These are phyloP conservation scores for Scaptomyza graminum DNA, from an alignment of 1,140 invertebrate species.

Conservation along the genomic window DNA sequence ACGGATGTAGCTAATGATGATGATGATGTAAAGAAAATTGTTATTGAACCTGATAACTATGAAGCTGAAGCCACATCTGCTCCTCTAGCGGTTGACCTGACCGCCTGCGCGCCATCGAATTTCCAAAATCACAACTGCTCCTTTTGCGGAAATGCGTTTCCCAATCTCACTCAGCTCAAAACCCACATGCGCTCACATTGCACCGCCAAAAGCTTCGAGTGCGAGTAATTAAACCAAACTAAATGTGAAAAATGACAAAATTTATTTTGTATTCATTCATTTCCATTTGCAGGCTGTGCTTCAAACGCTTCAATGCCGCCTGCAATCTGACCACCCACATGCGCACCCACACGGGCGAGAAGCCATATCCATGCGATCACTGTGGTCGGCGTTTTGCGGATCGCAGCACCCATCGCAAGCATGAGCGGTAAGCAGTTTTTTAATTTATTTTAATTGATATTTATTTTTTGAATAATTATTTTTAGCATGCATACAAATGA, in stretches of 20 bases:
- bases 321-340: constrained; percentile 76
- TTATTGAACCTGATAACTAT: background rate
- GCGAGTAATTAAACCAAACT: constrained; percentile 59
- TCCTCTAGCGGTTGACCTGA: constrained; percentile 37
- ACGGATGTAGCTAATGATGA: constrained; percentile 8
- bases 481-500: constrained; percentile 86
- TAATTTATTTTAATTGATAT: background rate
- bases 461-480: too few species aligned
- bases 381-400: constrained; percentile 69
- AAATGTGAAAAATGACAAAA: background rate
- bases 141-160: constrained; percentile 56
- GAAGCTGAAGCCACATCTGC: background rate
- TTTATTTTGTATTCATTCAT: background rate
- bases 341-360: constrained; percentile 76
- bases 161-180: constrained; percentile 34
- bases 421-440: constrained; percentile 72
- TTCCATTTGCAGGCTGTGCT: constrained; percentile 55
- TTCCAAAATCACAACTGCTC: constrained; percentile 40
- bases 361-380: constrained; percentile 65
- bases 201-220: constrained; percentile 56
- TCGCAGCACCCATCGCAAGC: constrained; percentile 71
- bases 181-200: constrained; percentile 50
- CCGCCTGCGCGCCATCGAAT: constrained; percentile 26
- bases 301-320: constrained; percentile 59
- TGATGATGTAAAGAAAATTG: background rate